Evolutionary conservation across 2,888 invertebrate species (phyloP).

Genomic region (Acleris cristana): DNA sequence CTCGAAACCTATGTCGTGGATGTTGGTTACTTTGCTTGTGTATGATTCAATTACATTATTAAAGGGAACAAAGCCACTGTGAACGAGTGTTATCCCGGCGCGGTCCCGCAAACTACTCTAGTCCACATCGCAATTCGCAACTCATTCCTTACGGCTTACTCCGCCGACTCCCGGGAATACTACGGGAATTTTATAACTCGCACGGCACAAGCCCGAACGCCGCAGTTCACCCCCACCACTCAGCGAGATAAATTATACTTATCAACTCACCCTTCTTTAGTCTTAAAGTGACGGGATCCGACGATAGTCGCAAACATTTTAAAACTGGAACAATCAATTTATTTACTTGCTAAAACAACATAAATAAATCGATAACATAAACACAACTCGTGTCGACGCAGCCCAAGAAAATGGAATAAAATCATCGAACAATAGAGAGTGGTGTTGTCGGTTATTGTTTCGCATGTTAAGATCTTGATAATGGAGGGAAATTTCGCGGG

Average conservation of each 20-base stretch:
- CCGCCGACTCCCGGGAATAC: conserved; percentile 66
- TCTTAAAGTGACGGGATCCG: conserved; percentile 95
- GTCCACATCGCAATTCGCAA: conserved; percentile 58
- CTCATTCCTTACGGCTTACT: conserved; percentile 67
- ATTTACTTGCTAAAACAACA: conserved; percentile 45
- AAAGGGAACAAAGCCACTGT: conserved; percentile 63
- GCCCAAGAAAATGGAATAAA: conserved; percentile 44
- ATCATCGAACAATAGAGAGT: conserved; percentile 44
- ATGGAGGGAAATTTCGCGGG: conserved; percentile 51
- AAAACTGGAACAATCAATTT: conserved; percentile 88
- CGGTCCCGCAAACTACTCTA: conserved; percentile 67
- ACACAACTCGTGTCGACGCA: conserved; percentile 37
- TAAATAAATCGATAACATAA: conserved; percentile 36
- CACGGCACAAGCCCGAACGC: conserved; percentile 51
- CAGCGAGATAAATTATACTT: conserved; percentile 43
- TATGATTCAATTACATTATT: conserved; percentile 56
- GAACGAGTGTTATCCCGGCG: conserved; percentile 57
- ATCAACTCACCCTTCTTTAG: conserved; percentile 92
- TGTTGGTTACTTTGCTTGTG: too few relatives aligned
- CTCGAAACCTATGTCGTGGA: too few relatives aligned
- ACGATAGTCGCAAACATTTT: conserved; percentile 95
- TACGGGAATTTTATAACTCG: conserved; percentile 63
- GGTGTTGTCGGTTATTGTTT: conserved; percentile 47
- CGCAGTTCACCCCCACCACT: conserved; percentile 49
- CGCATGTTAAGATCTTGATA: conserved; percentile 52